A percentile compares a stretch with the other conserved stretches of the same genome.
Conservation (phyloP, 2,113 vertebrate species). For the Barbus barbus region DNA sequence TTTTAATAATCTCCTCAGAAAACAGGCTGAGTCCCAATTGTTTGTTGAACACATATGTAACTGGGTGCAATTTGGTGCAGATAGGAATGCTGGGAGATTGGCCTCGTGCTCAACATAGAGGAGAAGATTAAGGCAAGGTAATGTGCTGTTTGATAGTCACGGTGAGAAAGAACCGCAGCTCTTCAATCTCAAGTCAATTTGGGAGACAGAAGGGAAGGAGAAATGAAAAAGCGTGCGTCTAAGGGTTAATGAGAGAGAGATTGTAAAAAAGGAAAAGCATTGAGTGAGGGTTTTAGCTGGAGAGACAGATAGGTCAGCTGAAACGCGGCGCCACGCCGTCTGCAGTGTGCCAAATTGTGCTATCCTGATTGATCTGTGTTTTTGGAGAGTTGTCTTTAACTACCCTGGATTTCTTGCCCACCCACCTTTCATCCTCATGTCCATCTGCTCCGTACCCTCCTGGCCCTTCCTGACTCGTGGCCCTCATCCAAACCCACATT, state of each 20-base stretch:
- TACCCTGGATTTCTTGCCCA: not conserved
- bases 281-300: constrained; percentile 31
- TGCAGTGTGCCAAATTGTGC: not conserved
- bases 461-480: constrained; percentile 56
- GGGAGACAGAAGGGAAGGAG: constrained; percentile 43
- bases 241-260: constrained; percentile 67
- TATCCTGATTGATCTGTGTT: constrained; percentile 62
- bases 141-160: constrained; percentile 68
- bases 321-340: constrained; percentile 15
- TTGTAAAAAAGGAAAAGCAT: constrained; percentile 10
- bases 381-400: constrained; percentile 22
- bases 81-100: constrained; percentile 70
- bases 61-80: constrained; percentile 63
- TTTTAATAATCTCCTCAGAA: constrained; percentile 79
- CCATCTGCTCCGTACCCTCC: constrained; percentile 54
- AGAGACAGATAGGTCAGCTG: constrained; percentile 38
- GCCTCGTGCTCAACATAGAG: constrained; percentile 66
- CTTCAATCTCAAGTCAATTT: constrained; percentile 69
- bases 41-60: constrained; percentile 75
- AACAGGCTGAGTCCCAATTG: constrained; percentile 72
- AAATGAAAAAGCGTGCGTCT: constrained; percentile 50
- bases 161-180: constrained; percentile 42
- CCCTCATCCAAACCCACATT: constrained; percentile 19
- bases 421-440: constrained; percentile 10
- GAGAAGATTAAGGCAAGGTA: constrained; percentile 74